Evolutionary conservation across 2,888 invertebrate species (phyloP).

Genomic region (Campaea margaritaria): DNA sequence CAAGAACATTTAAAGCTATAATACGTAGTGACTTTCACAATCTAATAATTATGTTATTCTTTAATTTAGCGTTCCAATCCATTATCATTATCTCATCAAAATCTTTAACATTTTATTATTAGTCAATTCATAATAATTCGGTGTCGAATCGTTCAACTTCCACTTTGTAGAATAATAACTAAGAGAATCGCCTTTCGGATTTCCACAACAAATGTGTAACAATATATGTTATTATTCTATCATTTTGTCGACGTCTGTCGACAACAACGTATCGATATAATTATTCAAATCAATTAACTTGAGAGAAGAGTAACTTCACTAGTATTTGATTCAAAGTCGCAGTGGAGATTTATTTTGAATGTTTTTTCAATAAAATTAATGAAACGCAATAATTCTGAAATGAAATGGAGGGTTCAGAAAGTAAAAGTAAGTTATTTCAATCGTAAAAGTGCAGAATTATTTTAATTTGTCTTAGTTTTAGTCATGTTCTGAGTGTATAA

Average conservation of each 20-base stretch:
- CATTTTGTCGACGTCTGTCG: not conserved
- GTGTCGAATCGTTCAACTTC: no score
- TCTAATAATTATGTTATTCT: no score
- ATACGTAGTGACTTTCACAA: no score
- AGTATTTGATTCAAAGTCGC: constrained; percentile 41
- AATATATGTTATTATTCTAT: no score
- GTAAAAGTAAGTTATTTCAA: constrained; percentile 60
- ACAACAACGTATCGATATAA: not conserved
- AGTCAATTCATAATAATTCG: no score
- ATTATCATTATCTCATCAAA: no score
- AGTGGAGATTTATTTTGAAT: constrained; percentile 45
- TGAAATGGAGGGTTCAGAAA: constrained; percentile 75
- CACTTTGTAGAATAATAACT: no score
- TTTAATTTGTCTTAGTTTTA: constrained; percentile 32
- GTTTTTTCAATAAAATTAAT: constrained; percentile 49
- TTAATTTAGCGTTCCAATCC: no score
- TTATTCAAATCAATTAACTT: not conserved
- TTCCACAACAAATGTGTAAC: no score
- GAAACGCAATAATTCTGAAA: constrained; percentile 58
- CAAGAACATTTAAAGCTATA: no score
- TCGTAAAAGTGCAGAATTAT: constrained; percentile 1
- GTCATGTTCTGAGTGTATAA: constrained; percentile 56
- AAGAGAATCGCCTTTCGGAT: no score
- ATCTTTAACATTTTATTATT: no score
- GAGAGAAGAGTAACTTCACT: constrained; percentile 4